Conservation (phyloP, 2,113 vertebrate genomes). For the Plectropomus leopardus region DNA sequence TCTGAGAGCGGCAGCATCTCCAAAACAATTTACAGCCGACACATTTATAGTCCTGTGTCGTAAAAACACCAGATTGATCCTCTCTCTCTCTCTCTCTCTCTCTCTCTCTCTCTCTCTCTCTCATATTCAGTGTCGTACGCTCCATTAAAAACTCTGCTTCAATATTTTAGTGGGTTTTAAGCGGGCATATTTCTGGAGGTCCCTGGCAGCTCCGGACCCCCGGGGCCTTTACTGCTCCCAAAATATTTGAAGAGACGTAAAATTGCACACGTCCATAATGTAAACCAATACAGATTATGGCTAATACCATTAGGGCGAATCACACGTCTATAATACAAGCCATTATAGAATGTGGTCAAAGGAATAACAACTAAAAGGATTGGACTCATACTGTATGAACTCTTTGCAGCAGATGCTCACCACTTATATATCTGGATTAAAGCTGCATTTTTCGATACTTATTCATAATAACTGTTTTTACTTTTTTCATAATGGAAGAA, state of each 20-base stretch:
- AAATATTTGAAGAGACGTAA: slow-evolving; percentile 67
- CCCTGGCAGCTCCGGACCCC: slow-evolving; percentile 47
- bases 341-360: slow-evolving; percentile 10
- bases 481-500: not conserved
- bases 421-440: not conserved
- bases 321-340: slow-evolving; percentile 7
- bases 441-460: not conserved
- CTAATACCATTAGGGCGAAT: slow-evolving; percentile 17
- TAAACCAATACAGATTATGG: slow-evolving; percentile 40
- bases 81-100: slow-evolving; percentile 16
- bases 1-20: slow-evolving; percentile 69
- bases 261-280: slow-evolving; percentile 39
- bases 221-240: slow-evolving; percentile 51
- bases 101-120: slow-evolving; percentile 56
- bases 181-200: slow-evolving; percentile 63
- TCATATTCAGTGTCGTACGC: slow-evolving; percentile 68
- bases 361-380: slow-evolving; percentile 9
- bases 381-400: not conserved
- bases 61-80: slow-evolving; percentile 76
- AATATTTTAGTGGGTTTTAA: slow-evolving; percentile 73
- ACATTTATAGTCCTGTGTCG: slow-evolving; percentile 71
- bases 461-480: not conserved
- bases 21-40: slow-evolving; percentile 77
- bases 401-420: not conserved
- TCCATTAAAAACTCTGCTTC: slow-evolving; percentile 69